phyloP scores from a whole-genome alignment of 1,140 invertebrate species.

The Drosophila mojavensis region DNA sequence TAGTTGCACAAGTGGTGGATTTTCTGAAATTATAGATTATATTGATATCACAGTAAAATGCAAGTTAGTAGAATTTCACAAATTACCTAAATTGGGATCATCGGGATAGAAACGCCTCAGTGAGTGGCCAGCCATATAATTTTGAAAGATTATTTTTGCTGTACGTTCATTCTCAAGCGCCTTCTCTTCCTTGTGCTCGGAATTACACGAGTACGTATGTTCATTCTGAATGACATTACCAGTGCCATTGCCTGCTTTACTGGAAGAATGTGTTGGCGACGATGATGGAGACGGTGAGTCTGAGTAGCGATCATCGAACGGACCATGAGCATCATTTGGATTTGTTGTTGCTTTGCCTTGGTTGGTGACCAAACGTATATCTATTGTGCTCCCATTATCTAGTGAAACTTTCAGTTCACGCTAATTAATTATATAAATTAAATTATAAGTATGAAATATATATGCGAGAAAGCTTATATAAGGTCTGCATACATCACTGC shows the following conservation, averaged over 20 bases:
- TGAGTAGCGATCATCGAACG: conserved; percentile 62
- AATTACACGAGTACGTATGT: conserved; percentile 79
- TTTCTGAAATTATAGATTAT: conserved; percentile 58
- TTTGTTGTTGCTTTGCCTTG: conserved; percentile 70
- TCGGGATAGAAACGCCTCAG: conserved; percentile 76
- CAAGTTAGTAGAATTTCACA: too few relatives aligned
- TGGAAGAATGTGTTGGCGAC: conserved; percentile 67
- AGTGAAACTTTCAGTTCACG: conserved; percentile 64
- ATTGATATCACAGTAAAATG: neutral
- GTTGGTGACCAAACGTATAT: conserved; percentile 77
- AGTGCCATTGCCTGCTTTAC: conserved; percentile 53
- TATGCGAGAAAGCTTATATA: neutral
- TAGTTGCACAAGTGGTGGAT: conserved; percentile 74
- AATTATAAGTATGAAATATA: neutral
- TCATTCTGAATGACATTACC: conserved; percentile 76
- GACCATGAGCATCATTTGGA: conserved; percentile 47
- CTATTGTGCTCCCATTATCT: conserved; percentile 80
- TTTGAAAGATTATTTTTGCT: conserved; percentile 78
- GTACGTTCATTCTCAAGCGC: conserved; percentile 74
- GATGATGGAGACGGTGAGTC: conserved; percentile 68
- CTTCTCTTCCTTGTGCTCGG: conserved; percentile 74
- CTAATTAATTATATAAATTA: conserved; percentile 15
- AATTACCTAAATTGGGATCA: conserved; percentile 76
- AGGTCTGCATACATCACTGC: conserved; percentile 41
- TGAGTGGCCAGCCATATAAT: conserved; percentile 70